phyloP scores from a whole-genome alignment of 2,113 vertebrate species.

The Sinocyclocheilus rhinocerous region DNA sequence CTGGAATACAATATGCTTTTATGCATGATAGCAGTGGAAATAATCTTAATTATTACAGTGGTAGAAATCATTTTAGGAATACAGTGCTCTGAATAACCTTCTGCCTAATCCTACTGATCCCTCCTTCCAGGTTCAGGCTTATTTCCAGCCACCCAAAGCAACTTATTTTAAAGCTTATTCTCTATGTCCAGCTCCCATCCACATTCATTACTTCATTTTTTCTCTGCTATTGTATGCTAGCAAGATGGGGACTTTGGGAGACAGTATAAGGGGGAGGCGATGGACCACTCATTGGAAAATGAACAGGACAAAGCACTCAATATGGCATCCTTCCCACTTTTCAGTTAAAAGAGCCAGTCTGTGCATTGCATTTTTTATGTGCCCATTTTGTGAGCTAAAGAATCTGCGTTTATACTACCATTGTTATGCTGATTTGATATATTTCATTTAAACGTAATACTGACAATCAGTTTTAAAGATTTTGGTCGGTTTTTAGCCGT shows the following conservation, averaged over 20 bases:
- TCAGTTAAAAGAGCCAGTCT: not conserved
- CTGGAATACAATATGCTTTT: conserved; percentile 64
- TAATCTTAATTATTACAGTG: conserved; percentile 64
- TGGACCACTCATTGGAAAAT: not conserved
- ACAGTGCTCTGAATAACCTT: conserved; percentile 50
- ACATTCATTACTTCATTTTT: conserved; percentile 44
- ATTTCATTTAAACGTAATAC: no score
- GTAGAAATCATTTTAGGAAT: conserved; percentile 58
- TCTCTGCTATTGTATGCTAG: not conserved
- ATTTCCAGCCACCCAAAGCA: conserved; percentile 53
- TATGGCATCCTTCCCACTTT: not conserved
- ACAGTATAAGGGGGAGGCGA: not conserved
- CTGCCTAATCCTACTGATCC: conserved; percentile 58
- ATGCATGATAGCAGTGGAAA: conserved; percentile 62
- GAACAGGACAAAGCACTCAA: not conserved
- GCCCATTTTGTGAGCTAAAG: not conserved
- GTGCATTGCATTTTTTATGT: not conserved
- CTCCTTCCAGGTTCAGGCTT: conserved; percentile 52
- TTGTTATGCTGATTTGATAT: not conserved
- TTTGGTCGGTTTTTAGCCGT: not conserved
- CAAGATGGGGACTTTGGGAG: conserved; percentile 4
- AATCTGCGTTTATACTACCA: not conserved
- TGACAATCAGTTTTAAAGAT: not conserved
- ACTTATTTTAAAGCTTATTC: conserved; percentile 58
- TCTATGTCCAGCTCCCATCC: conserved; percentile 52